These are phyloP conservation scores for Chymomyza amoena DNA, from an alignment of 2,888 invertebrate species.

Conservation along the genomic window DNA sequence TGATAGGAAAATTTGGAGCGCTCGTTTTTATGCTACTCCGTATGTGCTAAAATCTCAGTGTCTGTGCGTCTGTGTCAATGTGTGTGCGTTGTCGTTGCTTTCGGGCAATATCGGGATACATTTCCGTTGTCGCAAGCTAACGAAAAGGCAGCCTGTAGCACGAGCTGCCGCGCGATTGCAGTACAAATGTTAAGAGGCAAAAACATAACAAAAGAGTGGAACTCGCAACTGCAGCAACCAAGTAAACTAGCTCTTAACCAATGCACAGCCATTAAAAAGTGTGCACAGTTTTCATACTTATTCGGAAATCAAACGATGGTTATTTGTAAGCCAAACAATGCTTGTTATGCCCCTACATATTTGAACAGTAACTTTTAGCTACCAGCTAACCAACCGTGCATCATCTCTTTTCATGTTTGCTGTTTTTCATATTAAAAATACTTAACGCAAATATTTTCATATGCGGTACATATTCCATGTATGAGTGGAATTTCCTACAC, in stretches of 20 bases:
- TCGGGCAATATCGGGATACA: constrained; percentile 62
- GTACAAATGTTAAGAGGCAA: constrained; percentile 42
- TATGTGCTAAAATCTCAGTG: constrained; percentile 26
- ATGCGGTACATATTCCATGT: constrained; percentile 36
- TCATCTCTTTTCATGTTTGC: constrained; percentile 25
- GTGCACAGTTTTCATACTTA: constrained; percentile 22
- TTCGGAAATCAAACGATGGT: constrained; percentile 15
- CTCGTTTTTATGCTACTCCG: constrained; percentile 47
- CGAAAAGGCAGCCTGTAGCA: constrained; percentile 6
- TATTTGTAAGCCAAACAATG: constrained; percentile 10
- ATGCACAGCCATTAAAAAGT: not conserved
- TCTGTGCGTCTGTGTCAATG: constrained; percentile 7
- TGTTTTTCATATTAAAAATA: constrained; percentile 27
- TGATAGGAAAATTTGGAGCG: constrained; percentile 39
- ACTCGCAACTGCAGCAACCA: not conserved
- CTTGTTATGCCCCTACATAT: constrained; percentile 4
- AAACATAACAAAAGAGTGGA: constrained; percentile 15
- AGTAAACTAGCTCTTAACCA: constrained; percentile 7
- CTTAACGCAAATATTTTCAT: constrained; percentile 37
- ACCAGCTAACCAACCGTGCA: constrained; percentile 15
- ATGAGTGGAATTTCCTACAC: constrained; percentile 57
- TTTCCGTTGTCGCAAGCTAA: constrained; percentile 44
- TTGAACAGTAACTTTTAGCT: constrained; percentile 23
- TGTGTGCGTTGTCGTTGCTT: constrained; percentile 12
- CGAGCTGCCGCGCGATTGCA: not conserved